A percentile compares a stretch with the other conserved stretches of the same genome.
Conservation (phyloP, 2,888 invertebrate species). For the Zeuzera pyrina region DNA sequence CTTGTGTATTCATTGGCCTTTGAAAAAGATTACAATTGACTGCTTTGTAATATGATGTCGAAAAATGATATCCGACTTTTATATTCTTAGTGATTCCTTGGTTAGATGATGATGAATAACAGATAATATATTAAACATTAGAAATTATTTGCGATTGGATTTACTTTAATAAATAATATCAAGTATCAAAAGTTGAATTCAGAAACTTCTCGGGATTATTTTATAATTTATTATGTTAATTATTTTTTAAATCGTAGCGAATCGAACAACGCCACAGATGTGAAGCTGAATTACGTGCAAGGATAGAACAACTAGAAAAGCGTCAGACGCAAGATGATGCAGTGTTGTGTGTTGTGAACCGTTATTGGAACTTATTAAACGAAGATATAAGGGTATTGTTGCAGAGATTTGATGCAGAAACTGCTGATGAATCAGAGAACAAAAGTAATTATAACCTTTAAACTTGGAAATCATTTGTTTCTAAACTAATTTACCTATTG, state of each 20-base stretch:
- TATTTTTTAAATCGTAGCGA: conserved; percentile 73
- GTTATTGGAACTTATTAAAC: conserved; percentile 97
- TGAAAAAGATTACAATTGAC: too few relatives aligned
- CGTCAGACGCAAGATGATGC: conserved; percentile 98
- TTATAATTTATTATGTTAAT: too few relatives aligned
- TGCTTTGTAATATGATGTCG: too few relatives aligned
- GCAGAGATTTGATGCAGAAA: conserved; percentile 97
- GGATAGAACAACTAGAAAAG: conserved; percentile 95
- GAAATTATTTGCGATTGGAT: neutral
- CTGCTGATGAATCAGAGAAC: conserved; percentile 95
- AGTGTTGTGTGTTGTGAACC: conserved; percentile 96
- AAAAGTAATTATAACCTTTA: conserved; percentile 86
- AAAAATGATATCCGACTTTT: too few relatives aligned
- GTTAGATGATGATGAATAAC: too few relatives aligned
- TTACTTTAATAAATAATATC: neutral
- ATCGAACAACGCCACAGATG: conserved; percentile 93
- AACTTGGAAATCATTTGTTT: too few relatives aligned
- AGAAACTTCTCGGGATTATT: too few relatives aligned
- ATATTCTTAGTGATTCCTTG: too few relatives aligned
- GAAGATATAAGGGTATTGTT: conserved; percentile 95
- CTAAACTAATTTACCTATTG: too few relatives aligned
- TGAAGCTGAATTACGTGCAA: conserved; percentile 88
- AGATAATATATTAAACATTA: too few relatives aligned
- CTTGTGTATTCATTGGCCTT: too few relatives aligned
- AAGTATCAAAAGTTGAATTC: neutral